Conservation (phyloP, 2,888 invertebrate genomes). For the Ethmia dodecea region DNA sequence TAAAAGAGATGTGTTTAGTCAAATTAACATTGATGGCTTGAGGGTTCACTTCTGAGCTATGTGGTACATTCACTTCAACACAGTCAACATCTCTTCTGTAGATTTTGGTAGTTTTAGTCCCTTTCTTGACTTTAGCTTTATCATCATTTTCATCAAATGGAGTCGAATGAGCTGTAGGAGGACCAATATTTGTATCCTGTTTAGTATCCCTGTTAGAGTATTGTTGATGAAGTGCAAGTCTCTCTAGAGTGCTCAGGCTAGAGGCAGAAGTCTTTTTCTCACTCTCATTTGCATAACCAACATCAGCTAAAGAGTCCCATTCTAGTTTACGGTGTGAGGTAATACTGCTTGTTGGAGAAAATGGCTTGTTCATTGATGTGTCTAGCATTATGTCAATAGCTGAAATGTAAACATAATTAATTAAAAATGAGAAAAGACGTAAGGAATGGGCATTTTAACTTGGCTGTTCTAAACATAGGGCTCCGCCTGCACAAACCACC, state of each 20-base stretch:
- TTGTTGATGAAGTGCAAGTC: constrained; percentile 76
- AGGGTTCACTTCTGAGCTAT: constrained; percentile 31
- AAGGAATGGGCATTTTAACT: too few relatives aligned
- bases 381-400: constrained; percentile 57
- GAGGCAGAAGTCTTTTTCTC: constrained; percentile 68
- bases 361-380: constrained; percentile 54
- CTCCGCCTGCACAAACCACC: too few relatives aligned
- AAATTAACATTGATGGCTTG: constrained; percentile 62
- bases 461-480: too few relatives aligned
- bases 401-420: constrained; percentile 38
- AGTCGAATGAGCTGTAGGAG: constrained; percentile 75
- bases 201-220: constrained; percentile 60
- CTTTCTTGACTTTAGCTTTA: constrained; percentile 47
- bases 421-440: too few relatives aligned
- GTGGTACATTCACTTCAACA: constrained; percentile 56
- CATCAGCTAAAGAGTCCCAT: constrained; percentile 93
- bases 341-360: constrained; percentile 86
- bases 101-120: constrained; percentile 50
- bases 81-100: constrained; percentile 56
- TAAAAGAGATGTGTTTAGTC: constrained; percentile 67
- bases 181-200: constrained; percentile 41
- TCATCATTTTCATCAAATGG: constrained; percentile 51
- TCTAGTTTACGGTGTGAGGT: constrained; percentile 86
- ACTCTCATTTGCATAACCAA: constrained; percentile 84
- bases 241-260: constrained; percentile 79